Evolutionary conservation across 2,888 invertebrate species (phyloP).

Genomic region (Ochlodes sylvanus): DNA sequence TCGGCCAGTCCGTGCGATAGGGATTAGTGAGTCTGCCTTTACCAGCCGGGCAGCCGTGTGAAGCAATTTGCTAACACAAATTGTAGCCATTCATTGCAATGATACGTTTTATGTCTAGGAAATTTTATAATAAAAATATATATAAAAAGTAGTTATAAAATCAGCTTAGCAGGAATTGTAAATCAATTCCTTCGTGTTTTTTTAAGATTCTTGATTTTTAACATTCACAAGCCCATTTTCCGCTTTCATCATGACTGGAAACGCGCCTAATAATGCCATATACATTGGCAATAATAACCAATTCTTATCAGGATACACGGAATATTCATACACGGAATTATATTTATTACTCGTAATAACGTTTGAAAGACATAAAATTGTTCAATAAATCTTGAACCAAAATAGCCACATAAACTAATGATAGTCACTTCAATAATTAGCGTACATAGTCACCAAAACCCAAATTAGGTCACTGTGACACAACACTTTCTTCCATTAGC

Average conservation of each 20-base stretch:
- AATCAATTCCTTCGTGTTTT: too few relatives aligned
- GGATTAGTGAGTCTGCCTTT: slow-evolving; percentile 30
- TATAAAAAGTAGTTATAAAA: too few relatives aligned
- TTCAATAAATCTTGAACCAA: neutral
- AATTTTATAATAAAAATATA: neutral
- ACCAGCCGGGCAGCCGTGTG: slow-evolving; percentile 19
- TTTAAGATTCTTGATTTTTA: too few relatives aligned
- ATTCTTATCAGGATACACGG: too few relatives aligned
- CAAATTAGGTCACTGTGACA: slow-evolving; percentile 62
- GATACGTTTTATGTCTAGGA: slow-evolving; percentile 3
- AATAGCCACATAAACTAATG: slow-evolving; percentile 7
- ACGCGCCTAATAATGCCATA: too few relatives aligned
- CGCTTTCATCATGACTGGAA: too few relatives aligned
- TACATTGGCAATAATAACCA: too few relatives aligned
- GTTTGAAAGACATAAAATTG: too few relatives aligned
- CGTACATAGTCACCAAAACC: slow-evolving; percentile 21
- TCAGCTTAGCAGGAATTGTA: too few relatives aligned
- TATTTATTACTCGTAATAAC: too few relatives aligned
- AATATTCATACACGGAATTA: too few relatives aligned
- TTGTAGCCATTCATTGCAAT: slow-evolving; percentile 26
- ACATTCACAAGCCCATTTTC: too few relatives aligned
- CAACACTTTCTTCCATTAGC: slow-evolving; percentile 58
- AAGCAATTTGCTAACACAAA: slow-evolving; percentile 34
- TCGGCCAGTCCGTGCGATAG: slow-evolving; percentile 28
- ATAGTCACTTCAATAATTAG: slow-evolving; percentile 9